Conservation (phyloP, 1,140 invertebrate genomes). For the Theocolax elegans region DNA sequence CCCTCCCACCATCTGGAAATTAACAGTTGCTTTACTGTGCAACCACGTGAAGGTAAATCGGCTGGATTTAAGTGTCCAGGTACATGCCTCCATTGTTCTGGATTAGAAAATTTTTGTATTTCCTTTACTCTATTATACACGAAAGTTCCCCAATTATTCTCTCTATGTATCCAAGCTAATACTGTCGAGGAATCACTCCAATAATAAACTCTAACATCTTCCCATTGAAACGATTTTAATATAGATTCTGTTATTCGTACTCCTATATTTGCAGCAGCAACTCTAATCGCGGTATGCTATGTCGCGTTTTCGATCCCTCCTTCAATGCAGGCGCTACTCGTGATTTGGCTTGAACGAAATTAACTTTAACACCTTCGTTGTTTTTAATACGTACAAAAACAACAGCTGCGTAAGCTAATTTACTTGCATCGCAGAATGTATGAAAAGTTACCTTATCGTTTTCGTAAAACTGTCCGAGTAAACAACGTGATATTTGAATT, state of each 20-base stretch:
- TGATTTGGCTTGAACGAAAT: not conserved
- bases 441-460: not conserved
- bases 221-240: not conserved
- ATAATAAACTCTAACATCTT: not conserved
- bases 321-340: not conserved
- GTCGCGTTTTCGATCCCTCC: too few species aligned
- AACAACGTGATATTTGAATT: conserved; percentile 7
- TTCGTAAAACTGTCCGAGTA: not conserved
- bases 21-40: too few species aligned
- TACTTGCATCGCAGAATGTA: too few species aligned
- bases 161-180: conserved; percentile 34
- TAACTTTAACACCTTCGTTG: not conserved
- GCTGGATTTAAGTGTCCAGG: conserved; percentile 31
- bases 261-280: conserved; percentile 1
- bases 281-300: conserved; percentile 1
- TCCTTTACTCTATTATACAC: conserved; percentile 38
- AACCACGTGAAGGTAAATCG: too few species aligned
- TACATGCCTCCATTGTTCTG: conserved; percentile 21
- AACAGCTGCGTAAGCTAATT: conserved; percentile 14
- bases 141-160: conserved; percentile 37
- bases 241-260: not conserved
- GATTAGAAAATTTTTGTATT: conserved; percentile 15
- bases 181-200: too few species aligned
- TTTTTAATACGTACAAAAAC: not conserved
- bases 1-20: conserved; percentile 59